Percentiles rank a stretch among this genome's conserved stretches.
These are phyloP conservation scores for Bombycilla garrulus DNA, from an alignment of 2,113 vertebrate species.

Conservation along the genomic window DNA sequence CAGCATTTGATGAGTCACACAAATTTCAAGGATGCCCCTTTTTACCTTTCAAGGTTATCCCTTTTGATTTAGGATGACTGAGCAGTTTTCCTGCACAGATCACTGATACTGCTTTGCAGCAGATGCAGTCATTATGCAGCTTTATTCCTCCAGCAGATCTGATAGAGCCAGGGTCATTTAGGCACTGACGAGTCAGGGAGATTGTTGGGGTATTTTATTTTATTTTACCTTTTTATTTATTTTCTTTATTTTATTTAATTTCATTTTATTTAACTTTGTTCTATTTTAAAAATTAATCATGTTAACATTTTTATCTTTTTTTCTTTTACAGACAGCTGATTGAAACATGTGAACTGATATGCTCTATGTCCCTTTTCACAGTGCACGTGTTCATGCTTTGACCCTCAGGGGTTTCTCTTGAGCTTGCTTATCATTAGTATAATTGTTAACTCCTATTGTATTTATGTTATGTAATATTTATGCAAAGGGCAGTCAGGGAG, in stretches of 20 bases:
- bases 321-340: not conserved
- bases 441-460: not conserved
- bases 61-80: not conserved
- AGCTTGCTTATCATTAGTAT: not conserved
- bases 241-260: not conserved
- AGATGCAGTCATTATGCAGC: not conserved
- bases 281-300: not conserved
- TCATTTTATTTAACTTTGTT: not conserved
- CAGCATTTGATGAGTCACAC: not conserved
- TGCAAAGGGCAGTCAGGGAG: not conserved
- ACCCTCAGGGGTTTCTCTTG: not conserved
- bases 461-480: not conserved
- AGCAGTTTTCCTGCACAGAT: not conserved
- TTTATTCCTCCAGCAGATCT: not conserved
- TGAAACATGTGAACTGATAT: not conserved
- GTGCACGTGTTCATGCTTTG: accelerated
- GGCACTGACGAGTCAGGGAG: not conserved
- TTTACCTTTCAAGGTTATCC: not conserved
- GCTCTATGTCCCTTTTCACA: not conserved
- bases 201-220: not conserved
- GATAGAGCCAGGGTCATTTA: not conserved
- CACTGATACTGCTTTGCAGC: not conserved
- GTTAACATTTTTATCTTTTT: not conserved
- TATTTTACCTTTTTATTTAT: not conserved
- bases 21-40: not conserved